Evolutionary conservation across 1,140 invertebrate species (phyloP).

Genomic region (Andricus grossulariae): DNA sequence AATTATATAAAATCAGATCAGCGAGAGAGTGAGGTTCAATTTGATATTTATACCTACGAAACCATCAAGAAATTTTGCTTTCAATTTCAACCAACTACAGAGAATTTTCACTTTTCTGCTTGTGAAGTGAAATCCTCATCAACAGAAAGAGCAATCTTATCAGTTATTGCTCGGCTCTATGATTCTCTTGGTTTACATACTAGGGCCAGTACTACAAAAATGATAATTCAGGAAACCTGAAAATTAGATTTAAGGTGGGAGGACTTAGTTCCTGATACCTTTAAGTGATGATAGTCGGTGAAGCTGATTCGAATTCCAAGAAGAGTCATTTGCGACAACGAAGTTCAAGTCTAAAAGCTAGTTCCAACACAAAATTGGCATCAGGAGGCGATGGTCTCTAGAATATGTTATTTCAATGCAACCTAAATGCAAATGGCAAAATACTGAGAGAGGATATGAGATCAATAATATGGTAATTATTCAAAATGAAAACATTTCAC

Average conservation of each 20-base stretch:
- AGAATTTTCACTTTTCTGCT: background rate
- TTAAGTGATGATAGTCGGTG: slow-evolving; percentile 57
- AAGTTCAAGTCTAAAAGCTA: no score
- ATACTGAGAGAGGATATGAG: no score
- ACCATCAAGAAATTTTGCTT: background rate
- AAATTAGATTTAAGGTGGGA: no score
- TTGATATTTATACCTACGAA: background rate
- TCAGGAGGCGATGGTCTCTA: slow-evolving; percentile 34
- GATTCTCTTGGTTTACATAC: slow-evolving; percentile 59
- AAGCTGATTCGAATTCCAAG: no score
- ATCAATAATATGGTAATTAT: no score
- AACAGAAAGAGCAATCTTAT: slow-evolving; percentile 38
- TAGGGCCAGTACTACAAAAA: no score
- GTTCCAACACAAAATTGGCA: slow-evolving; percentile 48
- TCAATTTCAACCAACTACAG: slow-evolving; percentile 1
- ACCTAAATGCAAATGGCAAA: background rate
- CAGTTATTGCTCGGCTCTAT: slow-evolving; percentile 49
- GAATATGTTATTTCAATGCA: background rate
- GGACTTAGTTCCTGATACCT: no score
- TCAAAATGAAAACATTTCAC: no score
- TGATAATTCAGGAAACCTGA: no score
- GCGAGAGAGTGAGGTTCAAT: background rate
- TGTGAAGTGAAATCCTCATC: no score
- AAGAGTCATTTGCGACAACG: no score
- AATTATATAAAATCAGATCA: background rate